Evolutionary conservation across 1,140 invertebrate species (phyloP).

Genomic region (Conopomorpha cramerella): DNA sequence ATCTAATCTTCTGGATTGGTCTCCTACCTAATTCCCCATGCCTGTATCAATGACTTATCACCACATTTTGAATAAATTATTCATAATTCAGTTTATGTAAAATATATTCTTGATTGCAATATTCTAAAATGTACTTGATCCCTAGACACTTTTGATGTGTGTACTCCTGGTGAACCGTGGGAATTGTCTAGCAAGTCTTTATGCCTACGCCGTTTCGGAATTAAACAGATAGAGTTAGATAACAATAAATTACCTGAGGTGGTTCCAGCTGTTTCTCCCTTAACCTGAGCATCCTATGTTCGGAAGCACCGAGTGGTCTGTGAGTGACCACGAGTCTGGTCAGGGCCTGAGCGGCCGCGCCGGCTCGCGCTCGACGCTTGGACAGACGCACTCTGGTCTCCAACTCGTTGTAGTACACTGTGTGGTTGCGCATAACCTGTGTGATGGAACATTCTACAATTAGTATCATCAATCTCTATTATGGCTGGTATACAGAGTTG

Average conservation of each 20-base stretch:
- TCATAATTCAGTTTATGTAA: background rate
- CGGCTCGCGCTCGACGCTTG: slow-evolving; percentile 79
- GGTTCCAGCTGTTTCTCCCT: slow-evolving; percentile 89
- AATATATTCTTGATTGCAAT: background rate
- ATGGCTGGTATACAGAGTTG: too few species aligned
- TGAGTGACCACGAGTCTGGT: slow-evolving; percentile 90
- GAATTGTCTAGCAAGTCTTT: slow-evolving; percentile 76
- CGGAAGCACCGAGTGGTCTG: slow-evolving; percentile 81
- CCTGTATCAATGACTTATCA: too few species aligned
- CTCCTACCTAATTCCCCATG: too few species aligned
- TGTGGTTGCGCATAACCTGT: slow-evolving; percentile 80
- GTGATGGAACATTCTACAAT: too few species aligned
- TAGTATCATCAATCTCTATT: too few species aligned
- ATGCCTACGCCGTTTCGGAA: too few species aligned
- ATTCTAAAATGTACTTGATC: background rate
- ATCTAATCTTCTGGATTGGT: too few species aligned
- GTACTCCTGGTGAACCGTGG: background rate
- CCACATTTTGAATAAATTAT: too few species aligned
- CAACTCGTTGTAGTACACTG: slow-evolving; percentile 95
- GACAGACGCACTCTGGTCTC: slow-evolving; percentile 93
- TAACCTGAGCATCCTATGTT: slow-evolving; percentile 85
- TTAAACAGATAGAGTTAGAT: too few species aligned
- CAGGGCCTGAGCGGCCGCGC: slow-evolving; percentile 72
- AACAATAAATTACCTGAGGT: slow-evolving; percentile 47
- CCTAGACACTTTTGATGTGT: background rate